Base-by-base conservation (phyloP, 1,140 invertebrate genomes). In the Zophobas morio region DNA sequence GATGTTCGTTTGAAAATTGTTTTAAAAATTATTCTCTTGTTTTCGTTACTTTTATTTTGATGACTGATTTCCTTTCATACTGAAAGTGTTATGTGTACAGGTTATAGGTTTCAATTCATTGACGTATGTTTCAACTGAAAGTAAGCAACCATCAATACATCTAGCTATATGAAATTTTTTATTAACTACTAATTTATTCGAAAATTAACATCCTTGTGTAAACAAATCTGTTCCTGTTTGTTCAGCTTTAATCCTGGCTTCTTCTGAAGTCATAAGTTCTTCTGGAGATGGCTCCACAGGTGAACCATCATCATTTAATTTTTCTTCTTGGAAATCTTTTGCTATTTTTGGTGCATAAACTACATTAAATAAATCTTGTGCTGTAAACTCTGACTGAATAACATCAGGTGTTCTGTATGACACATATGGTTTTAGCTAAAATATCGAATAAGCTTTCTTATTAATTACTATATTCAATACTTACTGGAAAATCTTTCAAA, bases 381-480 rank as follows among this genome's bases (percentile, higher is more conserved):
- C 87, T 8, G 95, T 96, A 80, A 97, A 96, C 86, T 94, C 91
- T 4, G 91, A 90, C 85, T 96, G 94, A 6, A 88, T 84, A 1
- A 97, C 89, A 71, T 96, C 92, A 5, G 89, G 87, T 0, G 91
- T 90, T 86, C 90, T 90, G 82, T 98, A 99, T 0, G 96, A 96
- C 0, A 99, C 97, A 84, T 99, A 99, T 0, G 98, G 96, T 86
- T 97, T 98, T 35, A 99, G 87, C 87, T 92, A 85, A 63, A 90
- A 92, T 78, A 78, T 51, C 49, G 8, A 56, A 56, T 4, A 74
- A 66, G 1, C 74, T 53, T 6, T 46, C 56, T 42, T n/a, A 78
- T 20, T 74, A 72, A 20, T 77, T 63, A n/a, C n/a, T 42, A 46
- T 33, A 54, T 39, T 60, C 36, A 20, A 73, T 36, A 74, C 40